Base-by-base conservation (phyloP, 2,888 invertebrate genomes). In the Pseudanteris insignis region DNA sequence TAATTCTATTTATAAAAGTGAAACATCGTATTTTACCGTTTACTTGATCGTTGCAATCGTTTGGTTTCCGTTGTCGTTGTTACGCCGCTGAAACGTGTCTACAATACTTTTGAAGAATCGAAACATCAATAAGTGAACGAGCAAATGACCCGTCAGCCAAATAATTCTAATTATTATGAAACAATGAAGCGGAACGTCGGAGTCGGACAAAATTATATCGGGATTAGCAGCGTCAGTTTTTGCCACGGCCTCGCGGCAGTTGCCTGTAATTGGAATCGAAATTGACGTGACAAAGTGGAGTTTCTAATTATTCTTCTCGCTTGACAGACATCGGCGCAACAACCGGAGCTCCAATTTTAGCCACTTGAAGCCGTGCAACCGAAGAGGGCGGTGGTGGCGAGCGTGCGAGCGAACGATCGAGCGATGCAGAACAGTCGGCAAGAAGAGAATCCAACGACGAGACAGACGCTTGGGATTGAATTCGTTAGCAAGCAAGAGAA, bases 401-500 rank as follows among this genome's bases (percentile, higher is more conserved):
- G n/a, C n/a, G n/a, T n/a, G n/a, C n/a, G n/a, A n/a, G n/a, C n/a
- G n/a, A n/a, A n/a, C 26, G 54, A 51, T 55, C 57, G 63, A 50
- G 41, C 58, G 44, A 53, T 40, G 55, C 47, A 37, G 41, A 61
- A 47, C 34, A 53, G 34, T 34, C 47, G 44, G 53, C 37, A 50
- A 37, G 48, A 36, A 51, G 53, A 50, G 28, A 41, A 47, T 47
- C 33, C 57, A 25, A 25, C 38, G 29, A 37, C 38, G 57, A 53
- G 53, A 53, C 37, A 25, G 50, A 46, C 51, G 32, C 46, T 51
- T 43, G 51, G 57, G 57, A 62, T 57, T 64, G 58, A 64, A 64
- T 64, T 61, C 57, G 64, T 72, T 70, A 69, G 67, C 63, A 63
- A 64, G 63, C 67, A 68, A 67, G 67, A 67, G 67, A 69, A 70